These are phyloP conservation scores for Chaetura pelagica DNA, from an alignment of 2,113 vertebrate genomes.

Conservation along the genomic window DNA sequence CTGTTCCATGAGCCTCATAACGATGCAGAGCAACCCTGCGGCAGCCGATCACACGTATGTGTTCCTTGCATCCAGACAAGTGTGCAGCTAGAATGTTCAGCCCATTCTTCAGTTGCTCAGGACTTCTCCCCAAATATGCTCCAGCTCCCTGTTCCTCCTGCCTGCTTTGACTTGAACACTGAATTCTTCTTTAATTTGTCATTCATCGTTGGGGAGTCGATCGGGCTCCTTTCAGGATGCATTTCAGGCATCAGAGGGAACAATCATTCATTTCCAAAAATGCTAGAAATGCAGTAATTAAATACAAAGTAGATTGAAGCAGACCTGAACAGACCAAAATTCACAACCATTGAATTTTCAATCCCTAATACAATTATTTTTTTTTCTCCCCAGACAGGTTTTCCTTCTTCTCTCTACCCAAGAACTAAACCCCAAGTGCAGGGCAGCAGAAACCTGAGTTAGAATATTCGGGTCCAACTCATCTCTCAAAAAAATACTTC, in stretches of 20 bases:
- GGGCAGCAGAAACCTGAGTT: not conserved
- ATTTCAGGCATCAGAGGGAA: not conserved
- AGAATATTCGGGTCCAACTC: not conserved
- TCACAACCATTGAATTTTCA: not conserved
- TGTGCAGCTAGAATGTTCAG: fast-evolving
- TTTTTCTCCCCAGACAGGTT: not conserved
- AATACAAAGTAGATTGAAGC: not conserved
- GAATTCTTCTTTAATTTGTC: not conserved
- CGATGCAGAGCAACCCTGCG: not conserved
- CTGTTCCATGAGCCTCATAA: fast-evolving
- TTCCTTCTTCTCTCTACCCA: not conserved
- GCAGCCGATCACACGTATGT: fast-evolving
- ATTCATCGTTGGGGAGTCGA: not conserved
- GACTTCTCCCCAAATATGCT: not conserved
- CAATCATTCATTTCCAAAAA: not conserved
- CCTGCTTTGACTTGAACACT: fast-evolving
- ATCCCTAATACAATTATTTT: not conserved
- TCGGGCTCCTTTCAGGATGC: not conserved
- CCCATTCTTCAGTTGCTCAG: fast-evolving
- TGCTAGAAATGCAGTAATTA: not conserved
- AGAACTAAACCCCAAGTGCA: not conserved
- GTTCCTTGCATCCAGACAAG: fast-evolving
- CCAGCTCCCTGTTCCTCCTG: not conserved
- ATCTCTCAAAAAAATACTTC: not conserved
- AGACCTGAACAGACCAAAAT: not conserved